Percentiles rank a stretch among this genome's conserved stretches.
These are phyloP conservation scores for Oncorhynchus keta DNA, from an alignment of 2,113 vertebrate genomes.

Conservation along the genomic window DNA sequence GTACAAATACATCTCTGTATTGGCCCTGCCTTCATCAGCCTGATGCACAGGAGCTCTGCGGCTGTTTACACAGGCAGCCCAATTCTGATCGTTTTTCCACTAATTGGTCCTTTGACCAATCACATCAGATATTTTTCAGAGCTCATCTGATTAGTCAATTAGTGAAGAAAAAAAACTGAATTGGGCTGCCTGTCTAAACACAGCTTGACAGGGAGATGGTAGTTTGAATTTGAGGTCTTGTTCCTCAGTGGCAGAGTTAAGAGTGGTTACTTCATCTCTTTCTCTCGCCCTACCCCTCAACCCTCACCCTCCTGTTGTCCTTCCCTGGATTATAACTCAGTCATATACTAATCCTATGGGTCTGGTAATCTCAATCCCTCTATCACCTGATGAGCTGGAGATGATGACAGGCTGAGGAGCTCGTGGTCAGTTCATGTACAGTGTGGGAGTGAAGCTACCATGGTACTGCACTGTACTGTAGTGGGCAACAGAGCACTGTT, in stretches of 20 bases:
- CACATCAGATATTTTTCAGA: too few species aligned
- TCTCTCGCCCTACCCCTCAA: not conserved
- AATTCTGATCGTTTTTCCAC: too few species aligned
- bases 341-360: slow-evolving; percentile 42
- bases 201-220: not conserved
- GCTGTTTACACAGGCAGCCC: too few species aligned
- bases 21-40: not conserved
- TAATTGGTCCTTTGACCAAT: too few species aligned
- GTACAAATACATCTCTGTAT: not conserved
- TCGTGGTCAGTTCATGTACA: too few species aligned
- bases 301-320: slow-evolving; percentile 36
- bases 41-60: not conserved
- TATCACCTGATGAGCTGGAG: slow-evolving; percentile 35
- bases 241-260: not conserved
- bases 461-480: too few species aligned
- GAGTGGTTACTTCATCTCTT: not conserved
- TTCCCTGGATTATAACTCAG: slow-evolving; percentile 54
- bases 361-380: too few species aligned
- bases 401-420: slow-evolving; percentile 2
- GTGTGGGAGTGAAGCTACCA: too few species aligned
- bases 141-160: too few species aligned
- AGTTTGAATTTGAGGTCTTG: not conserved
- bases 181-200: too few species aligned
- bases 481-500: too few species aligned
- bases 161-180: too few species aligned